phyloP scores from a whole-genome alignment of 2,113 vertebrate species.

The Serinus canaria region DNA sequence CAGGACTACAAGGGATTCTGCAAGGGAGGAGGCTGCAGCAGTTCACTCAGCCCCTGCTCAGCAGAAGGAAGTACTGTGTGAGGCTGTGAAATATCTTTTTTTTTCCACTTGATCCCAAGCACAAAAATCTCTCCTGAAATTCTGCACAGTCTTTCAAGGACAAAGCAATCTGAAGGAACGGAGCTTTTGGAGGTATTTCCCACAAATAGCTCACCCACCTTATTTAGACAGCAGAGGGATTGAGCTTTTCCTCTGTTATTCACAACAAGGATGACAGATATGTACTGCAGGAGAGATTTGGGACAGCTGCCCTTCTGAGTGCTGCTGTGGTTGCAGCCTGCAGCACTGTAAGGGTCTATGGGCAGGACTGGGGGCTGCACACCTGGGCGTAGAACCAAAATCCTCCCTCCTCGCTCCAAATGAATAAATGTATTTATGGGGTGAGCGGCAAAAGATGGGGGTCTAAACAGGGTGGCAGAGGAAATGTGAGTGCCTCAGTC shows the following conservation, averaged over 20 bases:
- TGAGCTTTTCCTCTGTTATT: neutral
- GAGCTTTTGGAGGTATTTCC: neutral
- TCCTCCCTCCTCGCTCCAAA: accelerated
- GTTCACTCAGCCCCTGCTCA: neutral
- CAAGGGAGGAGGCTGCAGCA: neutral
- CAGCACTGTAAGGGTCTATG: neutral
- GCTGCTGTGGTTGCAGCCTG: neutral
- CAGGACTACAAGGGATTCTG: neutral
- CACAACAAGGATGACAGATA: neutral
- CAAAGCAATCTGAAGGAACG: neutral
- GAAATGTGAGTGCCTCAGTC: neutral
- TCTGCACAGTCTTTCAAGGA: neutral
- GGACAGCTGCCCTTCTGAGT: neutral
- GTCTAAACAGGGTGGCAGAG: neutral
- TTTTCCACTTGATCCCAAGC: neutral
- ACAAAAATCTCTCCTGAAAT: neutral
- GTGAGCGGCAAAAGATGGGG: neutral
- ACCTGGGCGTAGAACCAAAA: neutral
- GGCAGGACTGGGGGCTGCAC: neutral
- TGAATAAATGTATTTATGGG: accelerated
- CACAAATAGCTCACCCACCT: accelerated
- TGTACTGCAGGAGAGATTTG: neutral
- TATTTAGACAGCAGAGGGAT: neutral
- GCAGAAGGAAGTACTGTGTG: neutral
- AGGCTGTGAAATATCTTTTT: neutral